Percentiles rank a stretch among this genome's conserved stretches.
Conservation (phyloP, 2,888 invertebrate genomes). For the Drosophila anomalata region DNA sequence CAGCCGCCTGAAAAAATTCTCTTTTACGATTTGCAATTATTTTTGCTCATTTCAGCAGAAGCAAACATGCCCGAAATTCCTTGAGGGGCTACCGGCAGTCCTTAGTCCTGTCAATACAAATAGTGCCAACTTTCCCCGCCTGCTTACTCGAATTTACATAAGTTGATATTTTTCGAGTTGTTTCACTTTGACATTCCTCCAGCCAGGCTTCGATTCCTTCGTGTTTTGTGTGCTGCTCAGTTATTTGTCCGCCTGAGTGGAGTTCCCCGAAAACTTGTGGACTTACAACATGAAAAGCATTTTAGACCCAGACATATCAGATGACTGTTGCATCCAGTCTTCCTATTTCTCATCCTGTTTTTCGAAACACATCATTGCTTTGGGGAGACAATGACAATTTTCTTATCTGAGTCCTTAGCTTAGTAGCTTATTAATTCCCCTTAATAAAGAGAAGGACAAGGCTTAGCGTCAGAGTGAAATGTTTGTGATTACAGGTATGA, state of each 20-base stretch:
- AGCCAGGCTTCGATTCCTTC: slow-evolving; percentile 16
- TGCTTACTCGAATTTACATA: slow-evolving; percentile 67
- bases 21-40: slow-evolving; percentile 77
- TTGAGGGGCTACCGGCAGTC: slow-evolving; percentile 62
- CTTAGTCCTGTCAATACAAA: slow-evolving; percentile 37
- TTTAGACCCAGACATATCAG: slow-evolving; percentile 66
- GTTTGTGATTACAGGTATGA: neutral
- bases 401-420: slow-evolving; percentile 26
- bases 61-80: slow-evolving; percentile 71
- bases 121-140: slow-evolving; percentile 29
- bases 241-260: slow-evolving; percentile 66
- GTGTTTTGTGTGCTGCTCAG: slow-evolving; percentile 38
- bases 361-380: slow-evolving; percentile 15
- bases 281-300: slow-evolving; percentile 71
- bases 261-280: slow-evolving; percentile 36
- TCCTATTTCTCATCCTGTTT: neutral
- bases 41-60: slow-evolving; percentile 79
- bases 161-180: slow-evolving; percentile 68
- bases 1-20: slow-evolving; percentile 53
- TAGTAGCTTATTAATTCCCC: slow-evolving; percentile 31
- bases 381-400: slow-evolving; percentile 39
- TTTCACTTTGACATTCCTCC: slow-evolving; percentile 35
- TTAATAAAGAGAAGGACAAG: neutral
- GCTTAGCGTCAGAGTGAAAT: slow-evolving; percentile 4
- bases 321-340: slow-evolving; percentile 23